phyloP scores from a whole-genome alignment of 2,888 invertebrate species.

The Mermis nigrescens region DNA sequence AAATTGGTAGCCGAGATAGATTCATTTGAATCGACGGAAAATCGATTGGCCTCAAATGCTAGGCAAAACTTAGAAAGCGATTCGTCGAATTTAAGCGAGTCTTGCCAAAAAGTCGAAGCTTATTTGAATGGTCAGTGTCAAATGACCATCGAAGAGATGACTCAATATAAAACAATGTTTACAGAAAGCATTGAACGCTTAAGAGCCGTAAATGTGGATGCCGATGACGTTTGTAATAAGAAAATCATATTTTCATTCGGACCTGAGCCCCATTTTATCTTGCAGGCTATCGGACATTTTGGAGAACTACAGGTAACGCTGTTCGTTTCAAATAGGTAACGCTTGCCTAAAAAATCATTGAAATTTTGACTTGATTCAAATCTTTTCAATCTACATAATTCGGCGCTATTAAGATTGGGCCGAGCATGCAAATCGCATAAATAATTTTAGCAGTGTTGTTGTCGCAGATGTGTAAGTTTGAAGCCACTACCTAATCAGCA shows the following conservation, averaged over 20 bases:
- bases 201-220: conserved; percentile 71
- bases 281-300: conserved; percentile 64
- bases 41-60: conserved; percentile 54
- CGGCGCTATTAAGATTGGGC: no score
- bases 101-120: conserved; percentile 79
- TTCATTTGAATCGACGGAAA: conserved; percentile 67
- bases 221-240: conserved; percentile 34
- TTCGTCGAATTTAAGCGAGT: conserved; percentile 41
- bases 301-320: conserved; percentile 71
- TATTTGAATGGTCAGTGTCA: conserved; percentile 22
- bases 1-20: conserved; percentile 45
- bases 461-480: no score
- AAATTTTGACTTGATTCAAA: no score
- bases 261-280: conserved; percentile 59
- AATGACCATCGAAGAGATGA: conserved; percentile 58
- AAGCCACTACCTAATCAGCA: no score
- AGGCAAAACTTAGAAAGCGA: conserved; percentile 85
- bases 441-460: no score
- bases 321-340: no score
- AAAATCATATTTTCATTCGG: conserved; percentile 51
- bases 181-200: conserved; percentile 84
- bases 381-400: no score
- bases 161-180: conserved; percentile 87
- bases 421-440: no score
- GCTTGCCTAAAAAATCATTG: no score